Evolutionary conservation across 2,113 vertebrate genomes (phyloP).

Genomic region (Acrocephalus kingi): DNA sequence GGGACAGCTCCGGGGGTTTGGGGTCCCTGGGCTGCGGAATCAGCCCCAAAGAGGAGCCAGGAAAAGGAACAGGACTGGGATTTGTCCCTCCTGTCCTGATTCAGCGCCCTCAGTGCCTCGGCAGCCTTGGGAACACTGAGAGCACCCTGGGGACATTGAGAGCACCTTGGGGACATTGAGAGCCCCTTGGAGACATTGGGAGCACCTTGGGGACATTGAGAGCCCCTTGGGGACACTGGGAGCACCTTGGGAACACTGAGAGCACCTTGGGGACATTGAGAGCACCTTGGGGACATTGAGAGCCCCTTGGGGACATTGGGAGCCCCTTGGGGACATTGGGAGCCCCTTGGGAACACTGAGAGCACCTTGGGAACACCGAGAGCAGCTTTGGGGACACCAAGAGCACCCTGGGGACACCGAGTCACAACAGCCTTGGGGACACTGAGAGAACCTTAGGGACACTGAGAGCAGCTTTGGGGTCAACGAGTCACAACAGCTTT

Average conservation of each 20-base stretch:
- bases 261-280: not conserved
- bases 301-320: not conserved
- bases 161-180: not conserved
- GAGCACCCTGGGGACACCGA: not conserved
- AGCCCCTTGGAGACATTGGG: not conserved
- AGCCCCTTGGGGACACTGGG: not conserved
- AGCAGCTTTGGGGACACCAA: not conserved
- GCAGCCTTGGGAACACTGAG: not conserved
- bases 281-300: not conserved
- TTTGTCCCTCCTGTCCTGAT: not conserved
- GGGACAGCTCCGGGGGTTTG: not conserved
- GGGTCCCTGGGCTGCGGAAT: not conserved
- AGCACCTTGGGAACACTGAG: not conserved
- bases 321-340: not conserved
- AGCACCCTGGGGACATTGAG: not conserved
- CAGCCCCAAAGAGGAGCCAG: fast-evolving
- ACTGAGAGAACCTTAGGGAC: not conserved
- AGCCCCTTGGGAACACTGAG: not conserved
- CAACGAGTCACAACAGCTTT: not conserved
- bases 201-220: not conserved
- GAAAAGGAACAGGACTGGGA: fast-evolving
- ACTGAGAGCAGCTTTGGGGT: not conserved
- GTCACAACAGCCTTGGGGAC: not conserved
- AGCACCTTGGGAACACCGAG: not conserved
- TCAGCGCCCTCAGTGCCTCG: fast-evolving